Evolutionary conservation across 23 tunicate species (phyloP).

Genomic region (Styela plicata): DNA sequence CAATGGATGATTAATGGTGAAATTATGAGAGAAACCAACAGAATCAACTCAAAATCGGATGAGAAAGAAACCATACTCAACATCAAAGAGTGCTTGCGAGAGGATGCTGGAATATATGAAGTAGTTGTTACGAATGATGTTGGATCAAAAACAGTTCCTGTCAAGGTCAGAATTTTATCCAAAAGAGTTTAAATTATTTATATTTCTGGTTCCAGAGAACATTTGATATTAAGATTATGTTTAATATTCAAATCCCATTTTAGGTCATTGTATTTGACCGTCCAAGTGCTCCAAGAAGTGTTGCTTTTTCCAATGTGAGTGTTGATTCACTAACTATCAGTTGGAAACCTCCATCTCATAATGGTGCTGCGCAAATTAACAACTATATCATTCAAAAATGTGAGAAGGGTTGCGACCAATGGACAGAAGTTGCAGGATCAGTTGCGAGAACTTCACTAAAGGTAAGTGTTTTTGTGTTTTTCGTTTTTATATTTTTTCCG

Average conservation of each 20-base stretch:
- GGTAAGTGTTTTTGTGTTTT: too few relatives aligned
- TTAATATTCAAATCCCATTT: background rate
- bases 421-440: conserved; percentile 86
- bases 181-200: background rate
- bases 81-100: conserved; percentile 65
- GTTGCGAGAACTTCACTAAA: conserved; percentile 75
- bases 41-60: conserved; percentile 54
- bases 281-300: conserved; percentile 75
- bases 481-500: too few relatives aligned
- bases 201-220: background rate
- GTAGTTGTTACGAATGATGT: conserved; percentile 58
- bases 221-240: background rate
- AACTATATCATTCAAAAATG: conserved; percentile 89
- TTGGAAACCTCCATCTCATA: conserved; percentile 88
- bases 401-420: conserved; percentile 67
- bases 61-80: conserved; percentile 41
- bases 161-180: conserved; percentile 37
- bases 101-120: conserved; percentile 72
- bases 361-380: conserved; percentile 86
- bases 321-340: conserved; percentile 67
- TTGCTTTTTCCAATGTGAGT: conserved; percentile 68
- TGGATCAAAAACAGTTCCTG: conserved; percentile 50
- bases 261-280: conserved; percentile 64
- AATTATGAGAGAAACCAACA: conserved; percentile 67
- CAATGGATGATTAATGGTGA: conserved; percentile 63